Percentiles rank a stretch among this genome's conserved stretches.
Conservation (phyloP, 2,888 invertebrate species). For the Caenorhabditis sulstoni region DNA sequence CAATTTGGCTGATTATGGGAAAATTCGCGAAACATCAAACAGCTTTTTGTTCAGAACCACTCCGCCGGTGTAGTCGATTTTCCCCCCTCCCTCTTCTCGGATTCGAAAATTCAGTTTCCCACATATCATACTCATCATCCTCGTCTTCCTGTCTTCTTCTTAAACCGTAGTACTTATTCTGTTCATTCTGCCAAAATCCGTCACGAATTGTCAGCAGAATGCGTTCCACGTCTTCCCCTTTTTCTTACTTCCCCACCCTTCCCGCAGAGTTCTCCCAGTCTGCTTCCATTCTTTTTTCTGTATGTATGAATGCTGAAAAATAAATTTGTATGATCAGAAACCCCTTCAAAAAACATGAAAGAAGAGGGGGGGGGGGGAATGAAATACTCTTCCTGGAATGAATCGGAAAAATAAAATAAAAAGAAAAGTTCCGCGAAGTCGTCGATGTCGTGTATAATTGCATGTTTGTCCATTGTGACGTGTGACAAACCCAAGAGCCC, state of each 20-base stretch:
- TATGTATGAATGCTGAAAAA: constrained; percentile 48
- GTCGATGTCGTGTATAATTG: constrained; percentile 23
- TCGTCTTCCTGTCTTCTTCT: no score
- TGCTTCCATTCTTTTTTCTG: constrained; percentile 20
- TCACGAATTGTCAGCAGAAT: no score
- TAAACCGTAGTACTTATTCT: constrained; percentile 4
- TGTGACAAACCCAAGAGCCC: constrained; percentile 2
- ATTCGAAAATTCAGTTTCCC: constrained; percentile 40
- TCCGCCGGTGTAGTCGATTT: constrained; percentile 36
- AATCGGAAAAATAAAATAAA: constrained; percentile 18
- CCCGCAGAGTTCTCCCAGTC: constrained; percentile 11
- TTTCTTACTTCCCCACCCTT: background rate
- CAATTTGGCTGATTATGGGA: background rate
- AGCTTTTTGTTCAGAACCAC: constrained; percentile 29
- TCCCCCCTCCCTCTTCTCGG: background rate
- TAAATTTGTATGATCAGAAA: constrained; percentile 35
- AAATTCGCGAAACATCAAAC: background rate
- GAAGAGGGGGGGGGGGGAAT: no score
- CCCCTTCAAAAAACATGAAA: background rate
- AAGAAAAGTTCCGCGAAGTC: background rate
- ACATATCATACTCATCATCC: constrained; percentile 40
- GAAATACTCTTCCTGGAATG: background rate
- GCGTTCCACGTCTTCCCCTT: no score
- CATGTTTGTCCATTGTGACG: background rate
- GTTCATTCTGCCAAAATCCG: constrained; percentile 11